Evolutionary conservation across 2,888 invertebrate species (phyloP).

Genomic region (Rhabditoides inermis): DNA sequence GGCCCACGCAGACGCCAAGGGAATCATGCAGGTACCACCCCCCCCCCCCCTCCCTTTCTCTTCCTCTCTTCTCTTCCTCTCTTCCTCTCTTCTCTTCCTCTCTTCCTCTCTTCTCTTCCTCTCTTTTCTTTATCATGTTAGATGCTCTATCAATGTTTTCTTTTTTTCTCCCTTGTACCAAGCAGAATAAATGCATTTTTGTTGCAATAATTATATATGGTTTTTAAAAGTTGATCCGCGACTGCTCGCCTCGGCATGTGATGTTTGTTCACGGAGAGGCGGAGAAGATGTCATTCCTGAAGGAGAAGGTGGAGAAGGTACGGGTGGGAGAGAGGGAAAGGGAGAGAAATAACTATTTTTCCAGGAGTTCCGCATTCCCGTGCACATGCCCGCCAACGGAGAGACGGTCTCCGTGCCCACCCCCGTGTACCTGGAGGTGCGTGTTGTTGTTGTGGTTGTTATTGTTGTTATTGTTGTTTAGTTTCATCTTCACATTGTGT

Average conservation of each 20-base stretch:
- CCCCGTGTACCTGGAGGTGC: slow-evolving; percentile 25
- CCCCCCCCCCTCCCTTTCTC: no score
- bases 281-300: slow-evolving; percentile 93
- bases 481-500: no score
- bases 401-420: slow-evolving; percentile 77
- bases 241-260: slow-evolving; percentile 92
- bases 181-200: no score
- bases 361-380: slow-evolving; percentile 44
- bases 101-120: neutral
- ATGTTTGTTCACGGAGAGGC: slow-evolving; percentile 96
- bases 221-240: slow-evolving; percentile 86
- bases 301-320: slow-evolving; percentile 76
- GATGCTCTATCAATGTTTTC: neutral
- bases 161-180: neutral
- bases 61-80: neutral
- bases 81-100: neutral
- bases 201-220: no score
- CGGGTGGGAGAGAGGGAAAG: slow-evolving; percentile 46
- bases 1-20: slow-evolving; percentile 98
- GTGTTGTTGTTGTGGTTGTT: no score
- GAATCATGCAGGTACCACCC: slow-evolving; percentile 58
- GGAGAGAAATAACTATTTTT: slow-evolving; percentile 1
- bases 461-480: no score
- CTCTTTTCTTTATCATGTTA: neutral
- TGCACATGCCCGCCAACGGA: slow-evolving; percentile 77